These are phyloP conservation scores for Agriopis aurantiaria DNA, from an alignment of 2,888 invertebrate genomes.

Conservation along the genomic window DNA sequence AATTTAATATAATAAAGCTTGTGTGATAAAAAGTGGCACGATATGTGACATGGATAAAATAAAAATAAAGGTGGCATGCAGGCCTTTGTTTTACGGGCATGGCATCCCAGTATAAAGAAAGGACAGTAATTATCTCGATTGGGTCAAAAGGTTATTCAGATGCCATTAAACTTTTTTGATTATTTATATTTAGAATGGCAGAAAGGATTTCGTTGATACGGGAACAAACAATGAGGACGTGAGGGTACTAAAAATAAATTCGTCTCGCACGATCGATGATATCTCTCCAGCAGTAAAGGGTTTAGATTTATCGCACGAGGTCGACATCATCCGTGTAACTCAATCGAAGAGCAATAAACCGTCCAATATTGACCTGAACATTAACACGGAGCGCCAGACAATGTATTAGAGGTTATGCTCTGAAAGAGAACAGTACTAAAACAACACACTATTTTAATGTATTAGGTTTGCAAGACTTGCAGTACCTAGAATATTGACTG, in stretches of 20 bases:
- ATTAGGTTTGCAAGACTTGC: not conserved
- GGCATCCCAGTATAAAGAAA: too few species aligned
- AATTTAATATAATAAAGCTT: too few species aligned
- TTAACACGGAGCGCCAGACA: not conserved
- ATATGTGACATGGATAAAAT: too few species aligned
- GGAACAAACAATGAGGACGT: constrained; percentile 41
- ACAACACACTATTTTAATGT: not conserved
- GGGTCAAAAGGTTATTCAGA: constrained; percentile 9
- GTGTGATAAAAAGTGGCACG: too few species aligned
- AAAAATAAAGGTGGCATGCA: too few species aligned
- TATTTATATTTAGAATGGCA: constrained; percentile 24
- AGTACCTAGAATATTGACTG: not conserved
- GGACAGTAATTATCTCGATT: not conserved
- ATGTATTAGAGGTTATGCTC: not conserved
- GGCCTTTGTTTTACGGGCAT: too few species aligned
- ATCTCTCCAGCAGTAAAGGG: constrained; percentile 25
- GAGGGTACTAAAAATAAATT: constrained; percentile 45
- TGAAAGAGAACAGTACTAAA: not conserved
- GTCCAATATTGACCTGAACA: not conserved
- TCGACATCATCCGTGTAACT: constrained; percentile 19
- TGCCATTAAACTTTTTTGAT: constrained; percentile 3
- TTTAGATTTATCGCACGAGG: constrained; percentile 28
- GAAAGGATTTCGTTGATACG: constrained; percentile 41
- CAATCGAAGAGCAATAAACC: constrained; percentile 5
- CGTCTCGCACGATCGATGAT: constrained; percentile 44